Evolutionary conservation across 2,888 invertebrate genomes (phyloP).

Genomic region (Tolmerus cingulatus): DNA sequence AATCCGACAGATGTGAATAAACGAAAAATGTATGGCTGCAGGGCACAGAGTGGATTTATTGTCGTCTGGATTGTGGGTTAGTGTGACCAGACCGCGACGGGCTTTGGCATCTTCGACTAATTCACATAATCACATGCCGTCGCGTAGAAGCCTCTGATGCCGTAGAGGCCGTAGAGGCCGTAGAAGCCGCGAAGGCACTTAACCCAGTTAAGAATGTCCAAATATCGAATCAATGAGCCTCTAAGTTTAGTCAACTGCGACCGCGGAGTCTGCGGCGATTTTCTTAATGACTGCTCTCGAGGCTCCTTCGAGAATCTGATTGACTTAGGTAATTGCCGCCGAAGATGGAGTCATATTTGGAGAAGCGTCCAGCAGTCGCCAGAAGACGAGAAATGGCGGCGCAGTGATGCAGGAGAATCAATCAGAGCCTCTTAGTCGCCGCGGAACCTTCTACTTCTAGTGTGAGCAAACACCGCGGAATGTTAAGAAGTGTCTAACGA

Average conservation of each 20-base stretch:
- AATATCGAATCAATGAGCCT: constrained; percentile 35
- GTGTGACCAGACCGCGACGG: neutral
- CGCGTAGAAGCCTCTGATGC: neutral
- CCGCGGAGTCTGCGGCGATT: neutral
- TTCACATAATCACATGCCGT: neutral
- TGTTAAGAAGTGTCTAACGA: neutral
- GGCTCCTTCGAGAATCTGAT: constrained; percentile 12
- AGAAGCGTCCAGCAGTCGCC: neutral
- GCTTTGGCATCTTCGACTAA: neutral
- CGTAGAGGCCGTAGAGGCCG: neutral
- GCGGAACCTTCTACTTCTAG: neutral
- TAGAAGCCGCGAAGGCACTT: constrained; percentile 5
- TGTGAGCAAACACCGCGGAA: neutral
- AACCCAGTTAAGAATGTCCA: constrained; percentile 36
- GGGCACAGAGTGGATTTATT: neutral
- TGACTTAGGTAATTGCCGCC: constrained; percentile 24
- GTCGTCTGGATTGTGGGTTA: neutral
- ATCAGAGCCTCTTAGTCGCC: neutral
- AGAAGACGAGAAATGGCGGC: neutral
- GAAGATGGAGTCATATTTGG: neutral
- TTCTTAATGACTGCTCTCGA: constrained; percentile 12
- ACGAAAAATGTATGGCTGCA: neutral
- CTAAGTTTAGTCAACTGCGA: constrained; percentile 16
- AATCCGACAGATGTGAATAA: constrained; percentile 16
- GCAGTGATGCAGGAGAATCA: neutral